Percentiles rank a stretch among this genome's conserved stretches.
phyloP scores from a whole-genome alignment of 1,140 invertebrate species.

The Lepidotrigona ventralis region DNA sequence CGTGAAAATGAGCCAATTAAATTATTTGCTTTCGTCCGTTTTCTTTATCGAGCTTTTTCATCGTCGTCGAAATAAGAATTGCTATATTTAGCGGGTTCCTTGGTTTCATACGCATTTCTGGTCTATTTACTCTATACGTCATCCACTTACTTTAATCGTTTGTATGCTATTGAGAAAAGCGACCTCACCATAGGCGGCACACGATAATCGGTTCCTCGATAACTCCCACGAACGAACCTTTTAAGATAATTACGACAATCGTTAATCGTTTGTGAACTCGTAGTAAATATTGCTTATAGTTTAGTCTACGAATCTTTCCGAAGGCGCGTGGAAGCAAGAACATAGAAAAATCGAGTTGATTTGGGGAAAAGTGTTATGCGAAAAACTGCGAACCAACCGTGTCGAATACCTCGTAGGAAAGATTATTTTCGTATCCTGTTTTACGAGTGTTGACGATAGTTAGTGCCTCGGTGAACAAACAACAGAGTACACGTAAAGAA shows the following conservation, averaged over 20 bases:
- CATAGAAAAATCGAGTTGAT: conserved; percentile 35
- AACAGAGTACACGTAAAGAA: neutral
- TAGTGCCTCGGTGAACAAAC: fast-evolving
- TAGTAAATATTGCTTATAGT: conserved; percentile 34
- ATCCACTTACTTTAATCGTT: conserved; percentile 26
- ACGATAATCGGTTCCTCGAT: conserved; percentile 45
- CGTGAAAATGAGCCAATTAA: neutral
- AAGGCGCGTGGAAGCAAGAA: neutral
- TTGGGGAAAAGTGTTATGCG: conserved; percentile 22
- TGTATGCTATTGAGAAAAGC: conserved; percentile 25
- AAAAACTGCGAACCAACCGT: neutral
- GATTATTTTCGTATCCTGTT: conserved; percentile 22
- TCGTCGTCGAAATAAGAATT: conserved; percentile 5
- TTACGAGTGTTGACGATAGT: neutral
- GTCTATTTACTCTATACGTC: neutral
- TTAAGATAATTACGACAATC: conserved; percentile 57
- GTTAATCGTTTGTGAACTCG: conserved; percentile 54
- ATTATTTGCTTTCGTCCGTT: neutral
- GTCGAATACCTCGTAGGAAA: conserved; percentile 10
- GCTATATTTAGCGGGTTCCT: neutral
- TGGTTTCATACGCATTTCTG: neutral
- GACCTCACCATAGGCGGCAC: conserved; percentile 35
- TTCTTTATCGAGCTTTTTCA: neutral
- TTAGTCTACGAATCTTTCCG: conserved; percentile 14
- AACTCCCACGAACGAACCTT: conserved; percentile 47